Evolutionary conservation across 2,888 invertebrate species (phyloP), one percentile per base, ranked within the genome.

Genomic region (Diaperis boleti): DNA sequence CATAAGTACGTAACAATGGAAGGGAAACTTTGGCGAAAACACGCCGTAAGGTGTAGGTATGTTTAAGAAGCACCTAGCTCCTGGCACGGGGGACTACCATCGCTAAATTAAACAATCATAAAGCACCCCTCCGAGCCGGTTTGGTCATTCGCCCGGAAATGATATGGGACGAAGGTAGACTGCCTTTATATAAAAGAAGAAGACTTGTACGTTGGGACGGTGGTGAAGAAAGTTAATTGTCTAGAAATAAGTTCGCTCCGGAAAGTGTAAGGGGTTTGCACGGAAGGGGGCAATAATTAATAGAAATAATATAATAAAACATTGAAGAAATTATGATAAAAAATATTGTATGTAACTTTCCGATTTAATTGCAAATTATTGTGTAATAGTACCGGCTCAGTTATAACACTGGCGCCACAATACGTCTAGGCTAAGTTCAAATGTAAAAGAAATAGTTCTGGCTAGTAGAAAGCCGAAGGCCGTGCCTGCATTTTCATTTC

Each of bases 31-130:
- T 42, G 45, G 15, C 20, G 45, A 56, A 56, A 74, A 73, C 74
- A 73, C 74, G 74, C 72, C 73, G 14, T 44, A 26, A 44, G 13
- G 49, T 33, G 7, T n/a, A 62, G 62, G 59, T 39, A 59, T 63
- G 49, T 44, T 52, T 26, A 18, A 54, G 49, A 35, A 41, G 33
- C n/a, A n/a, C n/a, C n/a, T 52, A 59, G 57, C 52, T 52, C 33
- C 52, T 41, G 44, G 45, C 26, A 67, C 69, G 68, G 61, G 66
- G 66, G n/a, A 59, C 65, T 57, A 62, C 64, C 64, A 62, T 73
- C 74, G 76, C 75, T 77, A 77, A 78, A 78, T 78, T 78, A 74
- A 78, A 78, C 76, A 75, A 74, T 74, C 71, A 76, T 74, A 76
- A 76, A 75, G 70, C 69, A 62, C 65, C 70, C 61, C 60, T 67